A percentile compares a stretch with the other conserved stretches of the same genome.
Conservation (phyloP, 2,888 invertebrate species). For the Lacanobia oleracea region DNA sequence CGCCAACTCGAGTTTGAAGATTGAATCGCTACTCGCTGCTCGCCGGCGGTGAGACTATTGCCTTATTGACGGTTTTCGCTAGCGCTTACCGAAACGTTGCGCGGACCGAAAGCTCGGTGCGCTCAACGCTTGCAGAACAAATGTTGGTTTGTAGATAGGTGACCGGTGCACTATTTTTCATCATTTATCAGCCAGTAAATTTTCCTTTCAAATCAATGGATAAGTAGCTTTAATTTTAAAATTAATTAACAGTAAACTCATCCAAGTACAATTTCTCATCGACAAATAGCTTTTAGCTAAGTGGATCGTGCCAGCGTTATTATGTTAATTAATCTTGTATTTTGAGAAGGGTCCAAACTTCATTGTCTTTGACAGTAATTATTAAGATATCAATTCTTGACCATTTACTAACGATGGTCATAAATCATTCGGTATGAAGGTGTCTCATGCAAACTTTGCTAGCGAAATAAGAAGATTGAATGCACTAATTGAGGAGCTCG, state of each 20-base stretch:
- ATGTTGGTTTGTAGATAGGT: too few relatives aligned
- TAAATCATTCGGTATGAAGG: slow-evolving; percentile 50
- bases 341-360: slow-evolving; percentile 64
- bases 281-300: slow-evolving; percentile 29
- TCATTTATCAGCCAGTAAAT: too few relatives aligned
- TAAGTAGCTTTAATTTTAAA: not conserved
- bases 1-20: too few relatives aligned
- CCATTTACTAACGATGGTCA: slow-evolving; percentile 37
- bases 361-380: slow-evolving; percentile 59
- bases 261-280: slow-evolving; percentile 5
- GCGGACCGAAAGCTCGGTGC: too few relatives aligned
- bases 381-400: slow-evolving; percentile 60
- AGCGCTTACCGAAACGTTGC: too few relatives aligned
- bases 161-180: too few relatives aligned
- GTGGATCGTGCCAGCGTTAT: slow-evolving; percentile 6
- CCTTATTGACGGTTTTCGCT: too few relatives aligned
- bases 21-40: too few relatives aligned
- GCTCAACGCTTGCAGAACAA: too few relatives aligned
- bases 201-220: too few relatives aligned
- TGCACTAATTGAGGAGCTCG: not conserved
- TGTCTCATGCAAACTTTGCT: slow-evolving; percentile 16
- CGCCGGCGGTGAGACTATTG: too few relatives aligned
- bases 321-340: slow-evolving; percentile 59
- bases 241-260: slow-evolving; percentile 1
- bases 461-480: slow-evolving; percentile 6